A percentile compares a stretch with the other conserved stretches of the same genome.
Evolutionary conservation across 2,113 vertebrate species (phyloP).

Genomic region (Phalacrocorax pelagicus): DNA sequence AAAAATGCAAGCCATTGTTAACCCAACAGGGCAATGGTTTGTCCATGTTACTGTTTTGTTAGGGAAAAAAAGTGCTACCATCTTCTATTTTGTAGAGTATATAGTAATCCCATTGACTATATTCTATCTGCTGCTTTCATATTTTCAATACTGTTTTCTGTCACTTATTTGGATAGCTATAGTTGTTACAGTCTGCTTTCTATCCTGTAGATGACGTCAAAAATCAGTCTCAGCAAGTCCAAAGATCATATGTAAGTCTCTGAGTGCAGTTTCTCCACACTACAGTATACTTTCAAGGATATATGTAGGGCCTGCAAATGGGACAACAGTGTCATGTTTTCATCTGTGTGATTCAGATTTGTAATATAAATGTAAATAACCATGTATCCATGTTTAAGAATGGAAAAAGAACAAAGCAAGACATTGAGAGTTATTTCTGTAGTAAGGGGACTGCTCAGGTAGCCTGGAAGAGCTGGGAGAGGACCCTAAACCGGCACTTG

Average conservation of each 20-base stretch:
- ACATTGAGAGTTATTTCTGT: not conserved
- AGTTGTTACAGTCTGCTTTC: not conserved
- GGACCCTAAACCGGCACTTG: not conserved
- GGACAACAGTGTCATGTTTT: not conserved
- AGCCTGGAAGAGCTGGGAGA: not conserved
- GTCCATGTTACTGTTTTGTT: not conserved
- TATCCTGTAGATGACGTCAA: not conserved
- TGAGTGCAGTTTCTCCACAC: not conserved
- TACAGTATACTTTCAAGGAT: not conserved
- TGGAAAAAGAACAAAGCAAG: not conserved
- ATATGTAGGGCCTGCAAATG: not conserved
- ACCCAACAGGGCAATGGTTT: not conserved
- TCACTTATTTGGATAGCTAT: not conserved
- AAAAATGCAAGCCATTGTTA: not conserved
- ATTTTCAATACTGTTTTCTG: not conserved
- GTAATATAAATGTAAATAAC: not conserved
- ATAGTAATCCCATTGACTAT: not conserved
- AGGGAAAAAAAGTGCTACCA: not conserved
- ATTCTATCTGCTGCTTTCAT: not conserved
- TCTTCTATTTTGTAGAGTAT: slow-evolving; percentile 21
- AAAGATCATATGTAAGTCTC: not conserved
- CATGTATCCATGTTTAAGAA: not conserved
- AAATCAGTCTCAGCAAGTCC: slow-evolving; percentile 9
- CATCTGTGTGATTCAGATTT: not conserved
- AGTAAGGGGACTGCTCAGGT: not conserved